Conservation (phyloP, 37 sponge, comb jelly and placozoan species). For the Bolinopsis microptera region DNA sequence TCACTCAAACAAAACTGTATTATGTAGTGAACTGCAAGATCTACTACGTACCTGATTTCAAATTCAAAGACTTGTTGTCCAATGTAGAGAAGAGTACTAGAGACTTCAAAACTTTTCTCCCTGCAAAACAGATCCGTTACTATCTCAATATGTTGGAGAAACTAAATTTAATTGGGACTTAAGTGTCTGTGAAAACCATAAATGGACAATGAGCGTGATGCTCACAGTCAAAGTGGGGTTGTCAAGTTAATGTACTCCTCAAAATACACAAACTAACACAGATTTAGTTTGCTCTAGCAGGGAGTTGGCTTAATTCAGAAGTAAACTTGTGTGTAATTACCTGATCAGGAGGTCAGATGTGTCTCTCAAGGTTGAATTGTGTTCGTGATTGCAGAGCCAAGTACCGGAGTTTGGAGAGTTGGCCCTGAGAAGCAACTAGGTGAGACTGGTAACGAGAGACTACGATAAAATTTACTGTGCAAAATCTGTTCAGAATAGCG, state of each 20-base stretch:
- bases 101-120: too few relatives aligned
- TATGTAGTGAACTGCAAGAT: too few relatives aligned
- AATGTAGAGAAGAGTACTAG: too few relatives aligned
- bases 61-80: too few relatives aligned
- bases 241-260: neutral
- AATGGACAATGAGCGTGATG: neutral
- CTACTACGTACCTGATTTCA: too few relatives aligned
- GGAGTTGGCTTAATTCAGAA: neutral
- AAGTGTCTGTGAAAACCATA: neutral
- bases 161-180: neutral
- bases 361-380: too few relatives aligned
- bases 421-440: too few relatives aligned
- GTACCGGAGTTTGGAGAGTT: too few relatives aligned
- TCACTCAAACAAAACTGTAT: neutral
- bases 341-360: too few relatives aligned
- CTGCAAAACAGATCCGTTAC: neutral
- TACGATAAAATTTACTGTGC: neutral
- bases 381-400: too few relatives aligned
- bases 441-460: too few relatives aligned
- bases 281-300: neutral
- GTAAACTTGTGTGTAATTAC: too few relatives aligned
- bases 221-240: neutral
- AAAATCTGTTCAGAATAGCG: constrained; percentile 34
- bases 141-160: neutral
- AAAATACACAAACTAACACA: constrained; percentile 3